Conservation (phyloP, 2,113 vertebrate genomes). For the Neodon shergylaensis region DNA sequence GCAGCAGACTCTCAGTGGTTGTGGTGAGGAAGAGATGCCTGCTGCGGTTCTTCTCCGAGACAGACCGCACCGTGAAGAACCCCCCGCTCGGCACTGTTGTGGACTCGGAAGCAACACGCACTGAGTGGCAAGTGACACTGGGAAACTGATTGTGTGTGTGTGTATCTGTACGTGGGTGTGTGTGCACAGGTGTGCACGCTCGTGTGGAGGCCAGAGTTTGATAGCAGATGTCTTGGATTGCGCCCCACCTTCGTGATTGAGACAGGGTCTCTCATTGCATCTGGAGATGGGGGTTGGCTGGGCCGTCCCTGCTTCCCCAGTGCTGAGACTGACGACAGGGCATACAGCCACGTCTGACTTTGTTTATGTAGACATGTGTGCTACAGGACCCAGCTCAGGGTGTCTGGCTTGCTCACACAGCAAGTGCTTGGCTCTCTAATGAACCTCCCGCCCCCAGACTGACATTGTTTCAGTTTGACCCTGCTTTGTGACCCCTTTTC, state of each 20-base stretch:
- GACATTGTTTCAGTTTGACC: not conserved
- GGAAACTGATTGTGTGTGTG: not conserved
- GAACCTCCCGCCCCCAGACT: rapidly evolving
- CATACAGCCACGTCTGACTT: not conserved
- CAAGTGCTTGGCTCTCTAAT: not conserved
- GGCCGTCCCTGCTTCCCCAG: not conserved
- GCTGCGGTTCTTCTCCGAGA: constrained; percentile 69
- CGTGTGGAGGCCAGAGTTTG: not conserved
- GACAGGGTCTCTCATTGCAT: not conserved
- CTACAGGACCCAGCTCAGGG: too few species aligned
- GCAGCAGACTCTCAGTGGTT: constrained; percentile 68
- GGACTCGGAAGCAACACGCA: constrained; percentile 77
- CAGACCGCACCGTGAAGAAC: constrained; percentile 72
- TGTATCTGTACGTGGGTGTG: not conserved
- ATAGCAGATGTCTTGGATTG: not conserved
- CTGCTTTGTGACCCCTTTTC: not conserved
- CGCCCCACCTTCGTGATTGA: not conserved
- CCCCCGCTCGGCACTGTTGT: constrained; percentile 82
- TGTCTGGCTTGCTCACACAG: rapidly evolving
- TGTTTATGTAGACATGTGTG: not conserved
- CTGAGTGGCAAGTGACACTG: constrained; percentile 73
- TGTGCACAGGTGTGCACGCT: not conserved
- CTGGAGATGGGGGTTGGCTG: not conserved
- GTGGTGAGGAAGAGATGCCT: constrained; percentile 75
- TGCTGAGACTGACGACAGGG: not conserved